phyloP scores from a whole-genome alignment of 2,113 vertebrate genomes.

The Morone chrysops region DNA sequence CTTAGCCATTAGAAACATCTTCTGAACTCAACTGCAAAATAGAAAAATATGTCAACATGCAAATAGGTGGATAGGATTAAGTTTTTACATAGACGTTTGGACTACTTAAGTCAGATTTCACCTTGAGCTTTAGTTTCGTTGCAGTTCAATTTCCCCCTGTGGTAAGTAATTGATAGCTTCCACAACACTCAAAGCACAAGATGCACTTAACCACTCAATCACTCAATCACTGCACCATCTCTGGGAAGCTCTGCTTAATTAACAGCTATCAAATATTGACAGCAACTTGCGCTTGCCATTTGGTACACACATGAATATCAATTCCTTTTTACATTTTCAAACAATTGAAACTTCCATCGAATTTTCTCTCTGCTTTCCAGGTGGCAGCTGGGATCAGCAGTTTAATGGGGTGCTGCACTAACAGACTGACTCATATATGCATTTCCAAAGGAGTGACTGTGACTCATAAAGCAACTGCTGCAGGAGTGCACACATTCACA shows the following conservation, averaged over 20 bases:
- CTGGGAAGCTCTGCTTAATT: conserved; percentile 49
- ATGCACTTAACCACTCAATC: conserved; percentile 30
- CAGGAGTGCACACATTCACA: conserved; percentile 20
- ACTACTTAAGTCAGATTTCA: neutral
- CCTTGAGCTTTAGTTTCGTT: neutral
- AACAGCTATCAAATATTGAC: conserved; percentile 27
- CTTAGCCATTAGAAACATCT: too few species aligned
- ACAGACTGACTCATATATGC: conserved; percentile 49
- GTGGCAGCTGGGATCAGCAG: conserved; percentile 33
- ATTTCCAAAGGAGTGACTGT: conserved; percentile 45
- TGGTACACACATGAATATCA: neutral
- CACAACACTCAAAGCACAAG: neutral
- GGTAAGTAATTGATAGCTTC: conserved; percentile 8
- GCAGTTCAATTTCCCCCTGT: neutral
- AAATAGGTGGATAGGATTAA: neutral
- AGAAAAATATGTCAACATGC: neutral
- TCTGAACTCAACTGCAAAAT: neutral
- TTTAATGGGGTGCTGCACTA: conserved; percentile 59
- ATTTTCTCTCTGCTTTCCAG: conserved; percentile 17
- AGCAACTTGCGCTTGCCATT: neutral
- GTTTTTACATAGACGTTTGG: neutral
- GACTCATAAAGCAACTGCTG: conserved; percentile 65
- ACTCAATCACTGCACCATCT: neutral
- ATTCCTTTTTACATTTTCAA: conserved; percentile 32
- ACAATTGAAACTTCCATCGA: conserved; percentile 9